These are phyloP conservation scores for Cetonia aurata DNA, from an alignment of 2,888 invertebrate genomes.

Conservation along the genomic window DNA sequence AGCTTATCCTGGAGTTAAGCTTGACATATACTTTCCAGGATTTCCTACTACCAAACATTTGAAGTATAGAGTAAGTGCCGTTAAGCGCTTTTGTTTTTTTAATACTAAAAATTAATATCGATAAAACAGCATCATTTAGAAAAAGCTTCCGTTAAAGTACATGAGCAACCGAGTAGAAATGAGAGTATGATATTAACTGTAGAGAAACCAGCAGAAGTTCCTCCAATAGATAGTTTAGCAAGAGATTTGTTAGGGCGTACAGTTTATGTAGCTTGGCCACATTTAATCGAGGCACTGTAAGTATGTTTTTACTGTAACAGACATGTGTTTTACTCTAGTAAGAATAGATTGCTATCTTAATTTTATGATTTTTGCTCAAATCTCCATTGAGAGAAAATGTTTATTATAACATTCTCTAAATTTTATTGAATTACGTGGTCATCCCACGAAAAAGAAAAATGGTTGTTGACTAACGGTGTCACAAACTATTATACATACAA, in stretches of 20 bases:
- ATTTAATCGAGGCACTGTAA: slow-evolving; percentile 86
- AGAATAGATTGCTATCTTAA: too few relatives aligned
- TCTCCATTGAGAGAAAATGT: too few relatives aligned
- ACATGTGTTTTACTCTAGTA: too few relatives aligned
- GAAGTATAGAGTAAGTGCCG: slow-evolving; percentile 76
- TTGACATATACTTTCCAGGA: slow-evolving; percentile 85
- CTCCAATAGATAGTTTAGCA: slow-evolving; percentile 65
- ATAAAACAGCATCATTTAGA: slow-evolving; percentile 67
- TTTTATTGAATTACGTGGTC: too few relatives aligned
- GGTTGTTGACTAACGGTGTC: too few relatives aligned
- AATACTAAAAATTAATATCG: background rate
- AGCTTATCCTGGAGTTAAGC: slow-evolving; percentile 75
- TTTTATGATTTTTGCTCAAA: too few relatives aligned
- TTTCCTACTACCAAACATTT: slow-evolving; percentile 94
- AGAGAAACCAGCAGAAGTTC: slow-evolving; percentile 64
- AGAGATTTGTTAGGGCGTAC: slow-evolving; percentile 77
- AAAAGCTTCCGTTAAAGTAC: slow-evolving; percentile 85
- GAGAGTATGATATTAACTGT: slow-evolving; percentile 86
- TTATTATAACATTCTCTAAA: too few relatives aligned
- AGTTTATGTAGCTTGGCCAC: slow-evolving; percentile 93
- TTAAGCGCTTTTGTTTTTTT: background rate
- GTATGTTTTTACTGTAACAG: slow-evolving; percentile 53
- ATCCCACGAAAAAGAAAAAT: too few relatives aligned
- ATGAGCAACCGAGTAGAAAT: slow-evolving; percentile 84
- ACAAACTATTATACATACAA: too few relatives aligned